A percentile compares a stretch with the other conserved stretches of the same genome.
Evolutionary conservation across 2,888 invertebrate genomes (phyloP).

Genomic region (Synanthedon tipuliformis): DNA sequence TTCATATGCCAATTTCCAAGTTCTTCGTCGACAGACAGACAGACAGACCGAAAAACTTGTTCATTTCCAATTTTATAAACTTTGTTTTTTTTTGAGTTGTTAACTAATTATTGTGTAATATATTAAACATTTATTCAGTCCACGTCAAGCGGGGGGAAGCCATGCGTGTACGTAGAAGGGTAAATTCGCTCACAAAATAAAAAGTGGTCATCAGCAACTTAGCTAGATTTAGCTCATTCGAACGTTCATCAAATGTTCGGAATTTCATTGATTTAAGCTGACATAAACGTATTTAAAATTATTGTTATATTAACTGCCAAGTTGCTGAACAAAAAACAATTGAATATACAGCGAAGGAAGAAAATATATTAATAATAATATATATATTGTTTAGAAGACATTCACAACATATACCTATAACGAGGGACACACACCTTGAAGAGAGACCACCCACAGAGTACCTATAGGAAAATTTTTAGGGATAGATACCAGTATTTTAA

Average conservation of each 20-base stretch:
- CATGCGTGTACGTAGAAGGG: background rate
- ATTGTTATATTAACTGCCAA: background rate
- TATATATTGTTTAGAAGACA: too few species aligned
- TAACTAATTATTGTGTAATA: background rate
- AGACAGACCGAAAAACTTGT: background rate
- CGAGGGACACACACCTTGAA: background rate
- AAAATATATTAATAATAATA: too few species aligned
- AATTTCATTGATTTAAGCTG: background rate
- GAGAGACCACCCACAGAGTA: background rate
- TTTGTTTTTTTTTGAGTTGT: background rate
- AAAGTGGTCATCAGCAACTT: background rate
- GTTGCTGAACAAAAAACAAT: constrained; percentile 1
- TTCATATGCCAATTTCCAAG: too few species aligned
- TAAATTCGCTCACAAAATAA: background rate
- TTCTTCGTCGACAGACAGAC: too few species aligned
- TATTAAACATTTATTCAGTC: background rate
- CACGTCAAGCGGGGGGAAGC: background rate
- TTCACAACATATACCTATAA: too few species aligned
- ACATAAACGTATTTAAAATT: background rate
- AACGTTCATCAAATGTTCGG: background rate
- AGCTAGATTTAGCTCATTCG: background rate
- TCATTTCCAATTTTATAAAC: background rate
- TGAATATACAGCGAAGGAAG: constrained; percentile 1
- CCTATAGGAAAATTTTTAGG: background rate
- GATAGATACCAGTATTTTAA: background rate